A percentile compares a stretch with the other conserved stretches of the same genome.
phyloP scores from a whole-genome alignment of 1,140 invertebrate species.

The Philopotamus ludificatus region DNA sequence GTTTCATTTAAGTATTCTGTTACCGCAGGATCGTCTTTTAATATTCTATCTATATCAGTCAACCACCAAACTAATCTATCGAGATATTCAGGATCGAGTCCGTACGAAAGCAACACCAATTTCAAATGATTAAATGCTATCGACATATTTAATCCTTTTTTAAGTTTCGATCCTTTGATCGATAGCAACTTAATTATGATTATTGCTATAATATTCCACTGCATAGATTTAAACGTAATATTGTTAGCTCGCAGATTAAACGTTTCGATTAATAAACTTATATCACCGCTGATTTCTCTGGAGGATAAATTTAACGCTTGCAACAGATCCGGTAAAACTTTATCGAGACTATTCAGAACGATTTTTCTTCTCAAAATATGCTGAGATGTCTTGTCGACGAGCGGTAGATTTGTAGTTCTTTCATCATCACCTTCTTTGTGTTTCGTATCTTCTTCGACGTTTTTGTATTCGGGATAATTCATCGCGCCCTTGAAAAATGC shows the following conservation, averaged over 20 bases:
- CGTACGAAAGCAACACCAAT: conserved; percentile 54
- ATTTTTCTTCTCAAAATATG: conserved; percentile 59
- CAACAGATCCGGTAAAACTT: conserved; percentile 52
- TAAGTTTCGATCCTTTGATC: conserved; percentile 48
- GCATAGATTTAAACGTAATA: conserved; percentile 58
- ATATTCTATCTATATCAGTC: conserved; percentile 53
- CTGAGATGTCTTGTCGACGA: conserved; percentile 58
- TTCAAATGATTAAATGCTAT: conserved; percentile 52
- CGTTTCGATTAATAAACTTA: conserved; percentile 57
- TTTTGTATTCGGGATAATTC: conserved; percentile 45
- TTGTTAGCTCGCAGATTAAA: conserved; percentile 61
- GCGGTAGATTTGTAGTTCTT: conserved; percentile 50
- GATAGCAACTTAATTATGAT: conserved; percentile 57
- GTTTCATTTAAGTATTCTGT: conserved; percentile 10
- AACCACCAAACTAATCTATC: conserved; percentile 55
- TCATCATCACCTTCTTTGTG: conserved; percentile 44
- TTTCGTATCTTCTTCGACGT: conserved; percentile 36
- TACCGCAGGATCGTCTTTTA: conserved; percentile 48
- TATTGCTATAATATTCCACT: conserved; percentile 58
- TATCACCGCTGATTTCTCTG: conserved; percentile 49
- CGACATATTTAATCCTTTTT: conserved; percentile 46
- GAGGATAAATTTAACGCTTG: conserved; percentile 47
- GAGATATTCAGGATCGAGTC: conserved; percentile 55
- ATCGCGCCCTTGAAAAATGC: conserved; percentile 54
- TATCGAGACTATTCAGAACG: conserved; percentile 58